A percentile compares a stretch with the other conserved stretches of the same genome.
These are phyloP conservation scores for Heliconius sara DNA, from an alignment of 2,888 invertebrate species.

Conservation along the genomic window DNA sequence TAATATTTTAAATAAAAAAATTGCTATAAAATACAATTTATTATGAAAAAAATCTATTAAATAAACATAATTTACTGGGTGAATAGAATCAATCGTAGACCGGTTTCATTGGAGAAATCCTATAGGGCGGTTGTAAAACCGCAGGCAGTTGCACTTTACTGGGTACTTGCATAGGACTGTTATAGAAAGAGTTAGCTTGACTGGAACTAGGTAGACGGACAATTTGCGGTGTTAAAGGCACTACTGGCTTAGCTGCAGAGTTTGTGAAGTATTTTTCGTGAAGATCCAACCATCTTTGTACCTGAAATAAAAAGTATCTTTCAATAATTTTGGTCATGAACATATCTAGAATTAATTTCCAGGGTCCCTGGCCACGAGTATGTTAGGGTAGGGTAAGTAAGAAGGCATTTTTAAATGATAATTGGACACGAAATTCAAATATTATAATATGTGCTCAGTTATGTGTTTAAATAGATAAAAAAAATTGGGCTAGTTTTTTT, in stretches of 20 bases:
- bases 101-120: conserved; percentile 44
- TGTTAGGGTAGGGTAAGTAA: no score
- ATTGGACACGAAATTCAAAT: no score
- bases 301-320: conserved; percentile 44
- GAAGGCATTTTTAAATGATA: no score
- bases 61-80: conserved; percentile 6
- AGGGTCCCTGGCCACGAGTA: no score
- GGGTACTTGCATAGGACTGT: conserved; percentile 13
- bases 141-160: conserved; percentile 34
- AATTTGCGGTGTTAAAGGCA: conserved; percentile 16
- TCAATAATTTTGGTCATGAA: background rate
- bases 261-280: conserved; percentile 53
- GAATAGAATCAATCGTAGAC: conserved; percentile 28
- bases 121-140: conserved; percentile 41
- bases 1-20: background rate
- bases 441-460: no score
- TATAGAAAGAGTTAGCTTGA: conserved; percentile 36
- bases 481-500: no score
- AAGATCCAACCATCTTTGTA: conserved; percentile 52
- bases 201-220: conserved; percentile 34
- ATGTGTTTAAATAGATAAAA: no score
- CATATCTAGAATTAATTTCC: no score
- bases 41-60: background rate
- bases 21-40: background rate
- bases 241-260: background rate